A percentile compares a stretch with the other conserved stretches of the same genome.
These are phyloP conservation scores for Cottus gobio DNA, from an alignment of 2,113 vertebrate genomes.

Conservation along the genomic window DNA sequence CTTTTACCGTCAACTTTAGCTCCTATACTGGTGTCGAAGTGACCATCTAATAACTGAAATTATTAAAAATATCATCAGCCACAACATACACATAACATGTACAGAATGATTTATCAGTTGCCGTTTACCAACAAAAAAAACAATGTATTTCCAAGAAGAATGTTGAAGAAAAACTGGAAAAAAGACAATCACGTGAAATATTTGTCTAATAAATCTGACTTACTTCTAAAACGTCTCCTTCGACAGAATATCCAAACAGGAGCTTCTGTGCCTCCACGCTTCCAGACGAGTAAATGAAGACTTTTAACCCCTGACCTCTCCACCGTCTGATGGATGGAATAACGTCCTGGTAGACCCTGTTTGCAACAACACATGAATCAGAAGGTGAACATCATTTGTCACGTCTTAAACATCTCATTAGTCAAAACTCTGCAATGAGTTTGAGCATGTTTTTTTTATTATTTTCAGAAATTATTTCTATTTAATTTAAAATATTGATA, in stretches of 20 bases:
- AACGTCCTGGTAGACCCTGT: conserved; percentile 93
- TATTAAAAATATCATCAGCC: neutral
- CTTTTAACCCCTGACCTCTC: conserved; percentile 89
- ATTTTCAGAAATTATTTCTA: too few species aligned
- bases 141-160: neutral
- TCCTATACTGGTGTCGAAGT: conserved; percentile 96
- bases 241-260: conserved; percentile 91
- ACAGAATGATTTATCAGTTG: neutral
- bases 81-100: neutral
- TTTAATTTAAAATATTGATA: neutral
- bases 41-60: conserved; percentile 92
- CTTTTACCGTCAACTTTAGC: conserved; percentile 94
- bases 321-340: conserved; percentile 91
- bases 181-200: neutral
- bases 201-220: conserved; percentile 43
- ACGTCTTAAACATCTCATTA: too few species aligned
- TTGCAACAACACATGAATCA: neutral
- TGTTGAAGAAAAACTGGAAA: neutral
- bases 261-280: conserved; percentile 98
- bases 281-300: conserved; percentile 97
- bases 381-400: neutral
- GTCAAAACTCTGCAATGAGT: too few species aligned
- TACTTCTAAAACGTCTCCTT: conserved; percentile 94
- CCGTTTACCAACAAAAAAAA: neutral
- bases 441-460: too few species aligned